These are phyloP conservation scores for Polyploca ridens DNA, from an alignment of 2,888 invertebrate genomes.

Conservation along the genomic window DNA sequence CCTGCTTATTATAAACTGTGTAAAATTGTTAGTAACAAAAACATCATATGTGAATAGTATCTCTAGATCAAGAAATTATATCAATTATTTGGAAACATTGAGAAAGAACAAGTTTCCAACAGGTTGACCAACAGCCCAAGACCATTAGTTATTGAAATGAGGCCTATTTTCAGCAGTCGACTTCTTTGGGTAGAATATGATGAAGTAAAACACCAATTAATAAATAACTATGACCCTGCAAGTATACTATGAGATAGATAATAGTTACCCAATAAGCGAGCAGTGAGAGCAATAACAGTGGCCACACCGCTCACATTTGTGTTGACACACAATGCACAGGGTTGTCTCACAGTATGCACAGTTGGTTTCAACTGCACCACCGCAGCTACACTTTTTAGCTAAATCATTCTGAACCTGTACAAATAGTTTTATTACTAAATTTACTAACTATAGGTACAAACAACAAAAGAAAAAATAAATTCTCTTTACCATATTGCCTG, in stretches of 20 bases:
- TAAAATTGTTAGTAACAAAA: too few relatives aligned
- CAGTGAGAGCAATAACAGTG: slow-evolving; percentile 57
- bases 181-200: too few relatives aligned
- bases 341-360: slow-evolving; percentile 68
- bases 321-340: slow-evolving; percentile 58
- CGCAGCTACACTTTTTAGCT: slow-evolving; percentile 48
- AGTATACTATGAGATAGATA: background rate
- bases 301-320: slow-evolving; percentile 52
- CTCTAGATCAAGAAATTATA: too few relatives aligned
- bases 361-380: slow-evolving; percentile 33
- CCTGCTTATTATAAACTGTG: too few relatives aligned
- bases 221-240: too few relatives aligned
- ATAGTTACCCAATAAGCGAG: slow-evolving; percentile 58
- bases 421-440: slow-evolving; percentile 12
- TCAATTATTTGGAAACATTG: too few relatives aligned
- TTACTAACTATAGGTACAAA: background rate
- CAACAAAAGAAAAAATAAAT: background rate
- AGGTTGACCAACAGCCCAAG: too few relatives aligned
- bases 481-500: slow-evolving; percentile 56
- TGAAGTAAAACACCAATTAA: too few relatives aligned
- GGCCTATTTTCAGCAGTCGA: too few relatives aligned
- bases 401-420: slow-evolving; percentile 35
- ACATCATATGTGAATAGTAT: too few relatives aligned
- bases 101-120: too few relatives aligned
- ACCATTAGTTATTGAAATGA: too few relatives aligned